A percentile compares a stretch with the other conserved stretches of the same genome.
phyloP scores from a whole-genome alignment of 2,888 invertebrate genomes.

The Euzophera pinguis region DNA sequence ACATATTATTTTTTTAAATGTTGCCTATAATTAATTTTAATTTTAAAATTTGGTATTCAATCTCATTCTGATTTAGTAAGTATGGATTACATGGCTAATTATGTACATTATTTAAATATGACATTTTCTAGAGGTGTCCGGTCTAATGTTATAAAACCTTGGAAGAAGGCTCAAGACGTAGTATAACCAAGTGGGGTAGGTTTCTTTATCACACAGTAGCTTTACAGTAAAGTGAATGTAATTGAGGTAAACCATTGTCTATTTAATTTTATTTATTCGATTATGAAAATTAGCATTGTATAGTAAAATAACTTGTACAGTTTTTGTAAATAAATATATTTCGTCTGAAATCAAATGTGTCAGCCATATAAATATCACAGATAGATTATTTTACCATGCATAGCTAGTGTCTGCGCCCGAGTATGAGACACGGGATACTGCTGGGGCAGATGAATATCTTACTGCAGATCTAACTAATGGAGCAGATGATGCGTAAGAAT shows the following conservation, averaged over 20 bases:
- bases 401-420: slow-evolving; percentile 53
- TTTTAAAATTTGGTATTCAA: no score
- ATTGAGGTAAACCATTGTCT: no score
- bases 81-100: no score
- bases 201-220: no score
- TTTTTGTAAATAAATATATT: neutral
- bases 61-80: no score
- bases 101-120: slow-evolving; percentile 2
- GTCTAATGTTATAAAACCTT: slow-evolving; percentile 1
- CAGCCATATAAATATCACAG: neutral
- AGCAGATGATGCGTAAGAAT: slow-evolving; percentile 1
- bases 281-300: no score
- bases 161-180: neutral
- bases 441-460: slow-evolving; percentile 60
- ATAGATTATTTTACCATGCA: neutral
- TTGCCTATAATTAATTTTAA: no score
- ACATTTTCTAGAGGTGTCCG: neutral
- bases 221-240: no score
- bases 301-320: neutral
- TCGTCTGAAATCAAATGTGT: neutral
- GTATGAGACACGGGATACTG: slow-evolving; percentile 76
- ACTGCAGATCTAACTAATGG: neutral
- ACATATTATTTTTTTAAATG: no score
- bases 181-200: no score
- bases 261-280: no score